Percentiles rank a stretch among this genome's conserved stretches.
These are phyloP conservation scores for Trichogramma dendrolimi DNA, from an alignment of 2,888 invertebrate genomes.

Conservation along the genomic window DNA sequence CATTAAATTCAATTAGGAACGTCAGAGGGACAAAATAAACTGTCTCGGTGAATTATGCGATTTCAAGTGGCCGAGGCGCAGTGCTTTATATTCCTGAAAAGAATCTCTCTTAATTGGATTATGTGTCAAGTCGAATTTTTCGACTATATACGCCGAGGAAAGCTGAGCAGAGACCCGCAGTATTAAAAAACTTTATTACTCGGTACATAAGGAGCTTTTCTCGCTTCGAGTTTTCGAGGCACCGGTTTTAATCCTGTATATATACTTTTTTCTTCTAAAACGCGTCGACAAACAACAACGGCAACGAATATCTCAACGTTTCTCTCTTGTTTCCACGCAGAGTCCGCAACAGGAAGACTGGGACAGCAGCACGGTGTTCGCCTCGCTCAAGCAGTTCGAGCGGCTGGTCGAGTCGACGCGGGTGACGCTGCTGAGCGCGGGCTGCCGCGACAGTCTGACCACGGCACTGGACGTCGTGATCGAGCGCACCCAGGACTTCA, in stretches of 20 bases:
- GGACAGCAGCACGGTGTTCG: constrained; percentile 72
- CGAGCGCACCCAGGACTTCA: constrained; percentile 96
- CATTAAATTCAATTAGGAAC: too few relatives aligned
- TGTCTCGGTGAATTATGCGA: too few relatives aligned
- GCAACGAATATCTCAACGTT: background rate
- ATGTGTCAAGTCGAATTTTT: too few relatives aligned
- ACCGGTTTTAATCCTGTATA: background rate
- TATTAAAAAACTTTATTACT: too few relatives aligned
- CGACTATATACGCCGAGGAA: too few relatives aligned
- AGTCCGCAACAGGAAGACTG: constrained; percentile 59
- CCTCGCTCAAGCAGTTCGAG: constrained; percentile 79
- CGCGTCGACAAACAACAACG: background rate
- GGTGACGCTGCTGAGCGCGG: constrained; percentile 69
- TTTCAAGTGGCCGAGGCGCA: too few relatives aligned
- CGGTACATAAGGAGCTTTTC: too few relatives aligned
- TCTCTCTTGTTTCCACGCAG: constrained; percentile 27
- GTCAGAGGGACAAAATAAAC: too few relatives aligned
- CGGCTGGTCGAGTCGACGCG: constrained; percentile 82
- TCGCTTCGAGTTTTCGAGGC: too few relatives aligned
- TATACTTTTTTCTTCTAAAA: background rate
- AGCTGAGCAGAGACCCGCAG: too few relatives aligned
- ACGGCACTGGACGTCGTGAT: constrained; percentile 84
- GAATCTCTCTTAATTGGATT: too few relatives aligned
- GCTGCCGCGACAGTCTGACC: constrained; percentile 73
- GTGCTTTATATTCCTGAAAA: too few relatives aligned